Conservation (phyloP, 2,797 vertebrate genomes). For the Poeciliopsis gracilis region DNA sequence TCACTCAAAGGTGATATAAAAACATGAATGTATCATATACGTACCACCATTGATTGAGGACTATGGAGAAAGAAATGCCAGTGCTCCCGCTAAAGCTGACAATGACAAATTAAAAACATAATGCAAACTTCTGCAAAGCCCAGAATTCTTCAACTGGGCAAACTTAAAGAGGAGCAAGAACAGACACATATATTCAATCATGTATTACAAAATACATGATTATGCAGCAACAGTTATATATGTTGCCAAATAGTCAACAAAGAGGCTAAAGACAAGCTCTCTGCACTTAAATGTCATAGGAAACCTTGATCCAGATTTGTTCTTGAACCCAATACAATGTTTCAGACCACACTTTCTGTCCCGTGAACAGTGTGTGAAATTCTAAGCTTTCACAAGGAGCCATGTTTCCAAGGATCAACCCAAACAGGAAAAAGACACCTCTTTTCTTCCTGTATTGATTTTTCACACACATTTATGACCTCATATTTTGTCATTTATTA, state of each 20-base stretch:
- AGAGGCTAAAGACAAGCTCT: slow-evolving; percentile 11
- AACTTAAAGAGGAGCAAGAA: neutral
- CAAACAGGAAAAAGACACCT: slow-evolving; percentile 65
- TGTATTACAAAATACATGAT: neutral
- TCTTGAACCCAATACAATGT: slow-evolving; percentile 16
- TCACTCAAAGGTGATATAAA: neutral
- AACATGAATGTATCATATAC: neutral
- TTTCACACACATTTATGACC: slow-evolving; percentile 9
- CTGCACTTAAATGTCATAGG: slow-evolving; percentile 38
- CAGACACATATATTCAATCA: neutral
- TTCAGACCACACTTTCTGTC: slow-evolving; percentile 43
- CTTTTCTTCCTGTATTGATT: slow-evolving; percentile 63
- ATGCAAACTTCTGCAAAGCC: neutral
- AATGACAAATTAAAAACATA: neutral
- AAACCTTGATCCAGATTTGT: slow-evolving; percentile 38
- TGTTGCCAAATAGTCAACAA: slow-evolving; percentile 3
- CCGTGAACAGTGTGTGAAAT: slow-evolving; percentile 36
- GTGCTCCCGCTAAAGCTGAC: neutral
- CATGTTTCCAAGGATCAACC: slow-evolving; percentile 55
- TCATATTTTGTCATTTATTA: slow-evolving; percentile 15
- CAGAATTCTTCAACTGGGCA: neutral
- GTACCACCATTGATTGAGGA: neutral
- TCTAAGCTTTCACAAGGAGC: slow-evolving; percentile 69
- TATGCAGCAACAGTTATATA: neutral
- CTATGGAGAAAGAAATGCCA: neutral